Evolutionary conservation across 2,797 vertebrate genomes (phyloP).

Genomic region (Crypturellus tataupa): DNA sequence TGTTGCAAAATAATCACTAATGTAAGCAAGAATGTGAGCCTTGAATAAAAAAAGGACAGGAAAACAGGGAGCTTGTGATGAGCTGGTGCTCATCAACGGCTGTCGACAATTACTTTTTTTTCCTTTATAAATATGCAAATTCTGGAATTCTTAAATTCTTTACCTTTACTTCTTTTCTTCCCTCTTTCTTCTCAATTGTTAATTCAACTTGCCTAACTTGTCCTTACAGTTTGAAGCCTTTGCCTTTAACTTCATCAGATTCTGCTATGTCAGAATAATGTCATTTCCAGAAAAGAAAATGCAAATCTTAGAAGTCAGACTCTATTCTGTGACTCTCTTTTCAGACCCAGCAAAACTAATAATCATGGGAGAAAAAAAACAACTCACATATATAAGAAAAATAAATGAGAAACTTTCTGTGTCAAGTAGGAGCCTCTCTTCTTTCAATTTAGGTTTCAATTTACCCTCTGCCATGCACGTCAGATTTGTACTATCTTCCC

Average conservation of each 20-base stretch:
- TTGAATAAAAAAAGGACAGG: too few relatives aligned
- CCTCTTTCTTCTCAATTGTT: conserved; percentile 67
- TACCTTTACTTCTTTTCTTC: conserved; percentile 74
- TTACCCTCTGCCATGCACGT: neutral
- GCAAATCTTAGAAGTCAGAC: neutral
- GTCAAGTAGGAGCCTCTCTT: neutral
- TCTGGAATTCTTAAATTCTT: neutral
- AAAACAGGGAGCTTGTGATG: too few relatives aligned
- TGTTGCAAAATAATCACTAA: too few relatives aligned
- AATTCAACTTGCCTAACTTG: conserved; percentile 60
- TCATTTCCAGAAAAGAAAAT: conserved; percentile 51
- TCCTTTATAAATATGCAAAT: neutral
- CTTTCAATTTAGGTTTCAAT: neutral
- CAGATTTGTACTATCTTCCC: neutral
- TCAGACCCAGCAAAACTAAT: neutral
- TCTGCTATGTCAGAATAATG: conserved; percentile 65
- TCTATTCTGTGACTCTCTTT: neutral
- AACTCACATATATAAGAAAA: neutral
- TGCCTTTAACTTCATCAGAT: conserved; percentile 50
- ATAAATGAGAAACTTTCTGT: neutral
- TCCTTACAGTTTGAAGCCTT: conserved; percentile 43
- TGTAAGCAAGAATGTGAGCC: too few relatives aligned
- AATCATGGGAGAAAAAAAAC: neutral
- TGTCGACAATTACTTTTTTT: neutral
- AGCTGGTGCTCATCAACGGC: too few relatives aligned